A percentile compares a stretch with the other conserved stretches of the same genome.
Evolutionary conservation across 53 echinoderm and acorn worm species (phyloP).

Genomic region (Holothuria scabra): DNA sequence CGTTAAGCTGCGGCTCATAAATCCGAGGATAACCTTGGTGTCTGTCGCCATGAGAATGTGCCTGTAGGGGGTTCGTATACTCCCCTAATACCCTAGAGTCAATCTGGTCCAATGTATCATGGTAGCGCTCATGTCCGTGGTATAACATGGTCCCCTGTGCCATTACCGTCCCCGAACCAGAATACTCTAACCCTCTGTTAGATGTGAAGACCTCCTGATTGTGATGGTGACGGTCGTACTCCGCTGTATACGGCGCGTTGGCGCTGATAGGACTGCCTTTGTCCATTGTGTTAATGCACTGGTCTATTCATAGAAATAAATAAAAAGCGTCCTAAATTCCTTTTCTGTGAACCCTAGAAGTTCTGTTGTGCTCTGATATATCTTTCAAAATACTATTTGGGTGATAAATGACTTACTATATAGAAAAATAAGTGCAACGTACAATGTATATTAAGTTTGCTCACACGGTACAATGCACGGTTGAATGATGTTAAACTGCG

Average conservation of each 20-base stretch:
- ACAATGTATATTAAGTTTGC: slow-evolving; percentile 27
- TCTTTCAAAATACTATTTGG: slow-evolving; percentile 40
- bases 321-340: slow-evolving; percentile 25
- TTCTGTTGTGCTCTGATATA: slow-evolving; percentile 19
- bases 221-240: slow-evolving; percentile 67
- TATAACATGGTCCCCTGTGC: slow-evolving; percentile 74
- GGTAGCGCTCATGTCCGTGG: slow-evolving; percentile 73
- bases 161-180: slow-evolving; percentile 59
- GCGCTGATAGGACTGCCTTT: slow-evolving; percentile 48
- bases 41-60: slow-evolving; percentile 37
- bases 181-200: slow-evolving; percentile 80
- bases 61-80: slow-evolving; percentile 34
- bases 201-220: slow-evolving; percentile 68
- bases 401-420: slow-evolving; percentile 36
- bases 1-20: slow-evolving; percentile 23
- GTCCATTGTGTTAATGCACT: slow-evolving; percentile 52
- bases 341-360: slow-evolving; percentile 16
- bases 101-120: slow-evolving; percentile 66
- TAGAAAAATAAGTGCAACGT: slow-evolving; percentile 24
- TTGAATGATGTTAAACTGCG: slow-evolving; percentile 39
- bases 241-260: slow-evolving; percentile 56
- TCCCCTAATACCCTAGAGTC: slow-evolving; percentile 13
- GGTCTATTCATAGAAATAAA: slow-evolving; percentile 44
- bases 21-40: slow-evolving; percentile 29
- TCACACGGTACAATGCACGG: slow-evolving; percentile 17